Base-by-base conservation (phyloP, 1,140 invertebrate species). In the Lepidotrigona ventralis region DNA sequence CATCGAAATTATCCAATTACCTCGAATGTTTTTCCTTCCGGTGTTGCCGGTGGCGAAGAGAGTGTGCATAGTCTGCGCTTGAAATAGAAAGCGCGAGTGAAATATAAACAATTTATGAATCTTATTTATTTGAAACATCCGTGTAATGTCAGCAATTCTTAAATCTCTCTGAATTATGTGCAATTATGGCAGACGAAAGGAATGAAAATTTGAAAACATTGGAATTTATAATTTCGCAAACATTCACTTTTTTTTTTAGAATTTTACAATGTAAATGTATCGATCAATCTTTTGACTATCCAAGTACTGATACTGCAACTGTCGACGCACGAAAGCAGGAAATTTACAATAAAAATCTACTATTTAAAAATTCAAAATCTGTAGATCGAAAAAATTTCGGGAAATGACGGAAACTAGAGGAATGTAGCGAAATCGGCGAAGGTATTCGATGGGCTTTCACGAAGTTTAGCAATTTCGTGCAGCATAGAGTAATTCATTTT, bases 1-100 rank as follows among this genome's bases (percentile, higher is more conserved):
- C 68, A 80, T n/a, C 53, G 82, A 76, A 81, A 81, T 81, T 75
- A 81, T 85, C 79, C 83, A 85, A 85, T 81, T 85, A 85, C 26
- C 54, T 53, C 12, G 60, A 60, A 73, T 63, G 54, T 19, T 77
- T 79, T 81, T 74, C 83, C 71, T 85, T 85, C 71, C 78, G 71
- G 66, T 73, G 56, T 81, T 33, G 54, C 71, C 33, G 2, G 1
- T 12, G 39, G 11, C 0, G 11, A 19, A 21, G 3, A 19, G 51
- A n/a, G 6, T 15, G 15, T 54, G 68, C 3, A 75, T 1, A 19
- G 15, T 0, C 21, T 75, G 33, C 23, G 19, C n/a, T 77, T 39
- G 17, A 54, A 14, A 46, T 39, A 2, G n/a, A n/a, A n/a, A n/a
- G n/a, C n/a, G n/a, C 21, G 11, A 19, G 1, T 15, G 39, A 46